phyloP scores from a whole-genome alignment of 2,113 vertebrate genomes.

The Crotalus horridus region DNA sequence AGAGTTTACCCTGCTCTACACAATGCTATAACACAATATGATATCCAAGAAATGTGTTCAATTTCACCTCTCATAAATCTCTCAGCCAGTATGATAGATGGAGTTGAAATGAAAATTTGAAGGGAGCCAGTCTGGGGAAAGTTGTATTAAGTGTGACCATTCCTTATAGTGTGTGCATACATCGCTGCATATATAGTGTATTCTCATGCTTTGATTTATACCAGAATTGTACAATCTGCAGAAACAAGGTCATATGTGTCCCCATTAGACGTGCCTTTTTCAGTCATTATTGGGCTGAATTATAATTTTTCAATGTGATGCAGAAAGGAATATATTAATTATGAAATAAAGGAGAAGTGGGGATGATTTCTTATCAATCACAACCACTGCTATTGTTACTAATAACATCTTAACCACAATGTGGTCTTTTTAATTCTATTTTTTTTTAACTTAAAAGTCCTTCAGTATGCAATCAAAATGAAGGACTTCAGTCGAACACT shows the following conservation, averaged over 20 bases:
- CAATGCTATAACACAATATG: not conserved
- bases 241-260: not conserved
- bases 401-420: not conserved
- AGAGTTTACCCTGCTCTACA: not conserved
- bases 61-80: not conserved
- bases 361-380: not conserved
- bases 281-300: not conserved
- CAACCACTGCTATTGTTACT: not conserved
- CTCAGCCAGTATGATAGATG: not conserved
- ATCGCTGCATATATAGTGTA: not conserved
- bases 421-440: not conserved
- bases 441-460: not conserved
- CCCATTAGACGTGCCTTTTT: not conserved
- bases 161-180: not conserved
- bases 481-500: not conserved
- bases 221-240: not conserved
- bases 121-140: not conserved
- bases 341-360: not conserved
- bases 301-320: not conserved
- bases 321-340: not conserved
- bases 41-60: not conserved
- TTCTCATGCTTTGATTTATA: not conserved
- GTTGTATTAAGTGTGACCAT: not conserved
- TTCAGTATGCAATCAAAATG: not conserved
- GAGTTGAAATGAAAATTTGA: not conserved